phyloP scores from a whole-genome alignment of 2,888 invertebrate species.

The Emesis castigata region DNA sequence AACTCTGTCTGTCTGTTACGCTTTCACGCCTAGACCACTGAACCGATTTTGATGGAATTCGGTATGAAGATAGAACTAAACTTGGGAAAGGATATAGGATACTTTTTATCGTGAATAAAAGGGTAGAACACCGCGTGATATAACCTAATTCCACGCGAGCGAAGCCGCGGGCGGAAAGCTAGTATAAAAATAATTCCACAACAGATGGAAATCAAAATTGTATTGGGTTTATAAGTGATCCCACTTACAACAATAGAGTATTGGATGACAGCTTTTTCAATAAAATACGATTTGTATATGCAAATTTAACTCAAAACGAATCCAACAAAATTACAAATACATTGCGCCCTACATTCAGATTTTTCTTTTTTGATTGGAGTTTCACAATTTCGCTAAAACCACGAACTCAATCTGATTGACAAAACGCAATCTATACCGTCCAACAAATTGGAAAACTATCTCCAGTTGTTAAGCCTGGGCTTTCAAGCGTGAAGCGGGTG shows the following conservation, averaged over 20 bases:
- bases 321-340: conserved; percentile 1
- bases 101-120: no score
- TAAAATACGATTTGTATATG: conserved; percentile 2
- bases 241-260: not conserved
- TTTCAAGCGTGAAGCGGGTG: conserved; percentile 20
- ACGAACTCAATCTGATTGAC: conserved; percentile 21
- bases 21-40: no score
- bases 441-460: conserved; percentile 30
- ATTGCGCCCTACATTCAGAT: not conserved
- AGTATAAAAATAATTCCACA: not conserved
- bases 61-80: no score
- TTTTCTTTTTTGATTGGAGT: conserved; percentile 7
- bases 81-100: no score
- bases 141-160: no score
- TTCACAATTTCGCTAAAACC: conserved; percentile 20
- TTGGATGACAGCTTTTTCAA: not conserved
- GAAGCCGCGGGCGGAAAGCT: no score
- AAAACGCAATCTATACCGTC: conserved; percentile 20
- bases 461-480: conserved; percentile 22
- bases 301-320: not conserved
- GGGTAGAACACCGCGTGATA: no score
- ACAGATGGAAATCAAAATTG: not conserved
- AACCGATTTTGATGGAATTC: no score
- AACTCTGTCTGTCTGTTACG: no score
- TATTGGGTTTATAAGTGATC: not conserved